Conservation (phyloP, 1,140 invertebrate genomes). For the Steinernema khuongi region DNA sequence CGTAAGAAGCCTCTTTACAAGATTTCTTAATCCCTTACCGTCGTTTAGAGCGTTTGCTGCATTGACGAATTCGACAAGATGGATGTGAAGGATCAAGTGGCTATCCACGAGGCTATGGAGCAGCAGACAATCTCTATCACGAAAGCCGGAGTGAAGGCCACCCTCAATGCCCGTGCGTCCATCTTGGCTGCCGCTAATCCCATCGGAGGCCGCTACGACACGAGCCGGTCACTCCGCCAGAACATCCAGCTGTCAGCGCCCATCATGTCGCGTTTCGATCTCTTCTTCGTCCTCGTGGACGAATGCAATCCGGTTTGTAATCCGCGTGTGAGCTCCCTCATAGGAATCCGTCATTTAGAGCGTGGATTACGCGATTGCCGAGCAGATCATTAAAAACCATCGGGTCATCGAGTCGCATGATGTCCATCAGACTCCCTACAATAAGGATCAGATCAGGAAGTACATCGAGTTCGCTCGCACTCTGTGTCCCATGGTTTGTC, state of each 20-base stretch:
- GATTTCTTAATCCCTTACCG: background rate
- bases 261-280: slow-evolving; percentile 97
- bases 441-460: slow-evolving; percentile 76
- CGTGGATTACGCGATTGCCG: slow-evolving; percentile 88
- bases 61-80: slow-evolving; percentile 99
- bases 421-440: slow-evolving; percentile 72
- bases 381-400: slow-evolving; percentile 89
- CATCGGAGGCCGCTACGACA: slow-evolving; percentile 86
- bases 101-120: slow-evolving; percentile 99
- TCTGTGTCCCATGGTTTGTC: slow-evolving; percentile 83
- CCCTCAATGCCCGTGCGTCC: slow-evolving; percentile 91
- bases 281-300: slow-evolving; percentile 95
- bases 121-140: slow-evolving; percentile 98
- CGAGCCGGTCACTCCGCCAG: slow-evolving; percentile 85
- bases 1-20: slow-evolving; percentile 52
- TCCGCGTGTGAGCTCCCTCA: background rate
- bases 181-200: slow-evolving; percentile 98
- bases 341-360: slow-evolving; percentile 59
- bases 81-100: slow-evolving; percentile 93
- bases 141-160: slow-evolving; percentile 92
- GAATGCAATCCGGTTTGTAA: slow-evolving; percentile 69
- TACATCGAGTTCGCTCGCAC: slow-evolving; percentile 93
- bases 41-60: slow-evolving; percentile 79
- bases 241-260: slow-evolving; percentile 88
- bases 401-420: slow-evolving; percentile 65